Conservation (phyloP, 2,113 vertebrate species). For the Ciconia maguari region DNA sequence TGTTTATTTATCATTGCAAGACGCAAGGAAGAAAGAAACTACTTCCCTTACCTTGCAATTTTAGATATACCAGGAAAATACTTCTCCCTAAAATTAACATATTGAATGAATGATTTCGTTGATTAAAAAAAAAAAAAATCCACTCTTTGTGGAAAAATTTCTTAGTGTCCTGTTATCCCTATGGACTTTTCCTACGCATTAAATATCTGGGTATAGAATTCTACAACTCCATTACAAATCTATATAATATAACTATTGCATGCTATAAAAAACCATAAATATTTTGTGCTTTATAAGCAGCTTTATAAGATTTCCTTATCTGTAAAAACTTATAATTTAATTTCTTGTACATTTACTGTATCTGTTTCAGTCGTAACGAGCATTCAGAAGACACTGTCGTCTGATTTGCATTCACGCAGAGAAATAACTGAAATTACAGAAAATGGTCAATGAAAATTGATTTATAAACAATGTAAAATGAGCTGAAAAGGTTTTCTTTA, state of each 20-base stretch:
- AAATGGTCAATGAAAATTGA: neutral
- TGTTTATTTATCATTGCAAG: neutral
- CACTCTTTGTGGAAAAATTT: neutral
- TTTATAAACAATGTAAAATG: neutral
- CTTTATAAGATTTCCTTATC: neutral
- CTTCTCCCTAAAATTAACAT: neutral
- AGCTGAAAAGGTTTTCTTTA: neutral
- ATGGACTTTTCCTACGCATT: neutral
- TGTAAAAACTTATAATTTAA: neutral
- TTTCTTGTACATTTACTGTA: neutral
- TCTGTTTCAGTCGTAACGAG: accelerated
- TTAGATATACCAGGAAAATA: neutral
- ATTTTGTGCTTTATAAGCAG: neutral
- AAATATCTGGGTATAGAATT: neutral
- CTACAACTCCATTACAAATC: neutral
- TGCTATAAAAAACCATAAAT: neutral
- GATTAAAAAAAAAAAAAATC: neutral
- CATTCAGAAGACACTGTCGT: neutral
- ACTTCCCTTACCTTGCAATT: neutral
- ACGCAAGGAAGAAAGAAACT: neutral
- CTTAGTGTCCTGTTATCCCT: neutral
- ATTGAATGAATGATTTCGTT: neutral
- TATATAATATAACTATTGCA: neutral
- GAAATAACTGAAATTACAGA: neutral
- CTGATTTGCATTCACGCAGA: neutral